phyloP scores from a whole-genome alignment of 2,113 vertebrate species.

The Tupaia chinensis region DNA sequence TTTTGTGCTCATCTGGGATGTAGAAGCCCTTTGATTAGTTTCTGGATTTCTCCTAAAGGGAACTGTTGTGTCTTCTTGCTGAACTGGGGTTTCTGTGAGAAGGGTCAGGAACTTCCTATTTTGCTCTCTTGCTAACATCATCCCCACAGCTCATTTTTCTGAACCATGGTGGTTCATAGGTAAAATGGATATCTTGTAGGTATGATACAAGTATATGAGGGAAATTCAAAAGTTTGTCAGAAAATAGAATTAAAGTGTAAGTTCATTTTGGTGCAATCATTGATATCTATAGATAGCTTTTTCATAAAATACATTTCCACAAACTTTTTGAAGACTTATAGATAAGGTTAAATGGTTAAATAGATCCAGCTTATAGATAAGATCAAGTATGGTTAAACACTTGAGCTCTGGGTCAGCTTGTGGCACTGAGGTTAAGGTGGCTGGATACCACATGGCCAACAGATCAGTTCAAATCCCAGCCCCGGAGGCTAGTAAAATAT shows the following conservation, averaged over 20 bases:
- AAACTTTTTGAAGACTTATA: too few relatives aligned
- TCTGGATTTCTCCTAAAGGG: neutral
- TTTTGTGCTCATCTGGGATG: neutral
- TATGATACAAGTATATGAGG: too few relatives aligned
- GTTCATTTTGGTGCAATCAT: too few relatives aligned
- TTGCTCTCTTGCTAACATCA: neutral
- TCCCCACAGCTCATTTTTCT: slow-evolving; percentile 11
- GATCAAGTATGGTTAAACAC: neutral
- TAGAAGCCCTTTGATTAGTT: neutral
- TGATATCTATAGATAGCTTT: too few relatives aligned
- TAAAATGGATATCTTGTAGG: neutral
- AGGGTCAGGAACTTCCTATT: neutral
- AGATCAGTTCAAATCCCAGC: too few relatives aligned
- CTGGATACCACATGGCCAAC: too few relatives aligned
- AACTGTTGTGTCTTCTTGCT: neutral
- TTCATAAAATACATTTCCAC: too few relatives aligned
- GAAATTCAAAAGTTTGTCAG: too few relatives aligned
- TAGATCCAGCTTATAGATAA: too few relatives aligned
- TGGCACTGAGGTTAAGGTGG: neutral
- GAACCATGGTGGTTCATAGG: neutral
- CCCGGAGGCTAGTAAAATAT: too few relatives aligned
- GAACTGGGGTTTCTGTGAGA: neutral
- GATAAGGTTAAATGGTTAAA: too few relatives aligned
- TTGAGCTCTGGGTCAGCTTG: neutral
- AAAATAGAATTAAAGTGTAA: too few relatives aligned